Conservation (phyloP, 1,140 invertebrate genomes). For the Coboldia fuscipes region DNA sequence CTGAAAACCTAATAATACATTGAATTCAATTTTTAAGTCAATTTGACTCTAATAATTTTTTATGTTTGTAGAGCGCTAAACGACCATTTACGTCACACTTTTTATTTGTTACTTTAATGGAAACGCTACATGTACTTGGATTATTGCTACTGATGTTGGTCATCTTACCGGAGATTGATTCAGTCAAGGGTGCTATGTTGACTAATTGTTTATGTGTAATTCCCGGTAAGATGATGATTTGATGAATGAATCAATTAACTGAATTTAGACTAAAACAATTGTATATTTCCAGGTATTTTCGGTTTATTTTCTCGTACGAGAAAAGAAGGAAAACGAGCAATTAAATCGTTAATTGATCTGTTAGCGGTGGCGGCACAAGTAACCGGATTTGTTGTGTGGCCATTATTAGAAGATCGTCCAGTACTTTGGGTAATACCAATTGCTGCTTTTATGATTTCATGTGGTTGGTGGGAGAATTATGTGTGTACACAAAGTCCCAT, state of each 20-base stretch:
- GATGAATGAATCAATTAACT: not conserved
- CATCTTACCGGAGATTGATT: slow-evolving; percentile 75
- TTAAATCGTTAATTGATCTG: slow-evolving; percentile 64
- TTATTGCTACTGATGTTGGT: slow-evolving; percentile 65
- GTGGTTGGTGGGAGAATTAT: slow-evolving; percentile 96
- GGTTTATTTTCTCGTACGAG: slow-evolving; percentile 57
- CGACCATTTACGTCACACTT: slow-evolving; percentile 17
- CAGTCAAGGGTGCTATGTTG: slow-evolving; percentile 79
- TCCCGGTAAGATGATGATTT: slow-evolving; percentile 29
- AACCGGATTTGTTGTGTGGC: slow-evolving; percentile 78
- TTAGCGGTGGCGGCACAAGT: slow-evolving; percentile 64
- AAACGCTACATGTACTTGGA: slow-evolving; percentile 71
- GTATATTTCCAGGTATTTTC: slow-evolving; percentile 19
- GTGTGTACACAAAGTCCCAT: slow-evolving; percentile 63
- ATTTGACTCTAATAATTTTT: too few species aligned
- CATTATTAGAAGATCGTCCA: slow-evolving; percentile 44
- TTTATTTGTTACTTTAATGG: slow-evolving; percentile 45
- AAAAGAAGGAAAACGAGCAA: slow-evolving; percentile 53
- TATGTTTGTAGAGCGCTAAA: too few species aligned
- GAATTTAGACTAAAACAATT: not conserved
- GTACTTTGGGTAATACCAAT: slow-evolving; percentile 67
- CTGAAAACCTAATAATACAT: too few species aligned
- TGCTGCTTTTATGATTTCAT: slow-evolving; percentile 62
- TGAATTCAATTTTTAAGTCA: too few species aligned
- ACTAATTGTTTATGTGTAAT: slow-evolving; percentile 84